Conservation (phyloP, 2,888 invertebrate species). For the Aelia acuminata region DNA sequence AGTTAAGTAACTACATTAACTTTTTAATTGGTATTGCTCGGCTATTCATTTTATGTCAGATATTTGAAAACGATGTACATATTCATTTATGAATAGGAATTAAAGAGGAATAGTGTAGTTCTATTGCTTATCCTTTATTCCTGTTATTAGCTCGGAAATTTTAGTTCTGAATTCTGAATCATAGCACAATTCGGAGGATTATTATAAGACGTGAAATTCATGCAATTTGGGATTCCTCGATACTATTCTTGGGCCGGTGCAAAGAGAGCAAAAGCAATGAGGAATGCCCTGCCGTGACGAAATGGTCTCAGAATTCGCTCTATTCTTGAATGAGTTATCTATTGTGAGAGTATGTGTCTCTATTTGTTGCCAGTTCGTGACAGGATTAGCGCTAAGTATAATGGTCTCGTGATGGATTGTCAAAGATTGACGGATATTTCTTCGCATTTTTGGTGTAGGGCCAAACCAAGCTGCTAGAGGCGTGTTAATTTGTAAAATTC, state of each 20-base stretch:
- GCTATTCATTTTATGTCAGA: too few species aligned
- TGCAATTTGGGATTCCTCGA: not conserved
- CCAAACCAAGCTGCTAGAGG: not conserved
- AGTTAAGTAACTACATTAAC: too few species aligned
- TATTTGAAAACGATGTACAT: too few species aligned
- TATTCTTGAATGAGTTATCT: conserved; percentile 34
- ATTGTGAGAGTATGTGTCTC: conserved; percentile 20
- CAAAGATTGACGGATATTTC: conserved; percentile 41
- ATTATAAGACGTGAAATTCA: not conserved
- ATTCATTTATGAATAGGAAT: too few species aligned
- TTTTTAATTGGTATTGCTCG: too few species aligned
- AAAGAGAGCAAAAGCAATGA: conserved; percentile 4
- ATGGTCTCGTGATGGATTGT: conserved; percentile 34
- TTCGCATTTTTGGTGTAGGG: conserved; percentile 16
- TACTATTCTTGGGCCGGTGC: not conserved
- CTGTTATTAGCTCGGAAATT: too few species aligned
- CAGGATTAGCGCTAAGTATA: not conserved
- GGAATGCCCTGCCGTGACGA: not conserved
- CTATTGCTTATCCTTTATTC: too few species aligned
- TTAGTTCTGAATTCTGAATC: too few species aligned
- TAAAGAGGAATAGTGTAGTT: too few species aligned
- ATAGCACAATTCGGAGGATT: not conserved
- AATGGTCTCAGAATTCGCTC: not conserved
- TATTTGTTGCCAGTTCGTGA: not conserved
- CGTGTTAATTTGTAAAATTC: conserved; percentile 24